These are phyloP conservation scores for Sarcophaga subvicina DNA, from an alignment of 2,888 invertebrate genomes.

Conservation along the genomic window DNA sequence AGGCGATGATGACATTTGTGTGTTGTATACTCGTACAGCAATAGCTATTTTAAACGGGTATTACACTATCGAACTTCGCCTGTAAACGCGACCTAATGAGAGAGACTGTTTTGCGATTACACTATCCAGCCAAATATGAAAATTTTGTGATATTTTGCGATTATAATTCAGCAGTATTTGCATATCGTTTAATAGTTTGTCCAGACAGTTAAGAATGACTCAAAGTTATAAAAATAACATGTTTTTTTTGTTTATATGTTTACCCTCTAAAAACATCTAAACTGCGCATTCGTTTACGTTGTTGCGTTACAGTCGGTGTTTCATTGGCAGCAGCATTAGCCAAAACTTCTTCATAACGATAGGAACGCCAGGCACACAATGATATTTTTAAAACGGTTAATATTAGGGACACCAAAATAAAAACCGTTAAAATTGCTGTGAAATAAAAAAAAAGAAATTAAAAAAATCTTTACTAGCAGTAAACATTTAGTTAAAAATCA, in stretches of 20 bases:
- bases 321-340: constrained; percentile 63
- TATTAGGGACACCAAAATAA: constrained; percentile 75
- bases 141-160: no score
- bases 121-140: no score
- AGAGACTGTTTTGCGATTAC: no score
- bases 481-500: neutral
- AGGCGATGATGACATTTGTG: no score
- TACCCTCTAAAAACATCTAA: constrained; percentile 92
- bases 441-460: constrained; percentile 9
- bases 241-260: constrained; percentile 53
- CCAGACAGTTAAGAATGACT: no score
- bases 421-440: constrained; percentile 76
- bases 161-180: no score
- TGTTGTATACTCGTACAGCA: no score
- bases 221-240: no score
- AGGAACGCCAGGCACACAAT: constrained; percentile 73
- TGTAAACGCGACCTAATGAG: no score
- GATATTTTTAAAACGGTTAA: constrained; percentile 72
- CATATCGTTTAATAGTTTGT: no score
- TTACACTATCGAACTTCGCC: no score
- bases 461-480: neutral
- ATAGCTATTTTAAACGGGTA: no score
- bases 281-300: constrained; percentile 84
- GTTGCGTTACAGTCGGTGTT: constrained; percentile 67
- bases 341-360: constrained; percentile 71